Evolutionary conservation across 2,113 vertebrate species (phyloP).

Genomic region (Cyprinodon variegatus): DNA sequence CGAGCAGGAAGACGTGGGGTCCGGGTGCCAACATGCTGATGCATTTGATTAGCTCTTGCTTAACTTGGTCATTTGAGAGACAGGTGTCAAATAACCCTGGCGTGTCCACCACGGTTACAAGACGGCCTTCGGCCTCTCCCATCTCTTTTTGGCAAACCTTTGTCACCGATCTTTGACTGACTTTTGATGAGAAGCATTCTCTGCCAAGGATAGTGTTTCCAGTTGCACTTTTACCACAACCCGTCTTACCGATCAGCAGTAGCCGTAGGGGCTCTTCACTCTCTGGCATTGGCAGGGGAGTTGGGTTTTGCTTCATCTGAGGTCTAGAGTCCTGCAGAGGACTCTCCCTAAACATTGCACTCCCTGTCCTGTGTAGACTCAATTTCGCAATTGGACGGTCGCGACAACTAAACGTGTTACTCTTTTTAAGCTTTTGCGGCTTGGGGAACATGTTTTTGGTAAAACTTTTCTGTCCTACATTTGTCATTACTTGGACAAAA

Average conservation of each 20-base stretch:
- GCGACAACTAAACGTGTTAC: too few relatives aligned
- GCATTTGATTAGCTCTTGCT: conserved; percentile 38
- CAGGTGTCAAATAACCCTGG: conserved; percentile 34
- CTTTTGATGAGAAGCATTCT: neutral
- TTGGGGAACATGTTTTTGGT: conserved; percentile 4
- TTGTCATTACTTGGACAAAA: neutral
- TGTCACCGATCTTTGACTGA: neutral
- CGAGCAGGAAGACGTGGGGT: conserved; percentile 64
- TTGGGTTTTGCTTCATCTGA: accelerated
- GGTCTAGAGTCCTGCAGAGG: neutral
- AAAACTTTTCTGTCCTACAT: neutral
- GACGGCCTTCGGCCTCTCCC: conserved; percentile 11
- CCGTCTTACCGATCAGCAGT: conserved; percentile 44
- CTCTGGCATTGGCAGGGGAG: neutral
- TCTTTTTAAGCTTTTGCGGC: neutral
- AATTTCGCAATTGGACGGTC: too few relatives aligned
- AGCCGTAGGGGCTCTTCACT: conserved; percentile 27
- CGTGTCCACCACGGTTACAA: conserved; percentile 28
- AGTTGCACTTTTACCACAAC: conserved; percentile 52
- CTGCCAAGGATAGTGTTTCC: conserved; percentile 38
- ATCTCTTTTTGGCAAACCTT: conserved; percentile 19
- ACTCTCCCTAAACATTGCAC: too few relatives aligned
- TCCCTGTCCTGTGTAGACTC: too few relatives aligned
- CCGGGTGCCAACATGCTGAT: conserved; percentile 53
- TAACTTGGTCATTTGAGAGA: neutral